phyloP scores from a whole-genome alignment of 2,888 invertebrate genomes.

The Brassicogethes aeneus region DNA sequence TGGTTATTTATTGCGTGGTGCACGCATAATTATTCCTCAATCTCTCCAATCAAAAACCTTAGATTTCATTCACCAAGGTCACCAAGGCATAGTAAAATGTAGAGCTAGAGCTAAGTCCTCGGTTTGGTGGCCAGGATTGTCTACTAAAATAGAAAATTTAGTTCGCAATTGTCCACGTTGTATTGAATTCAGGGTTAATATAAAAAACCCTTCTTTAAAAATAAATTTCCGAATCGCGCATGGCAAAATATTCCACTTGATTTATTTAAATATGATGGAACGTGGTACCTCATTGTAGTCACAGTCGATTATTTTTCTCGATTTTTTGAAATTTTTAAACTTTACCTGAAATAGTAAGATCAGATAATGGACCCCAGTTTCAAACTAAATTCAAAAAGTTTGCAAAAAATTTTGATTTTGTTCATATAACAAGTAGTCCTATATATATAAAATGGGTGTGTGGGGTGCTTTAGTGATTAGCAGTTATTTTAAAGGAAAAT shows the following conservation, averaged over 20 bases:
- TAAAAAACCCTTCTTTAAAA: background rate
- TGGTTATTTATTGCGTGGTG: background rate
- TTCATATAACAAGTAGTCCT: constrained; percentile 5
- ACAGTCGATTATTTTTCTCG: too few relatives aligned
- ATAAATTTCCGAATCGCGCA: background rate
- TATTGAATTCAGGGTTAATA: background rate
- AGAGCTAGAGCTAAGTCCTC: background rate
- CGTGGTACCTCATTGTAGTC: too few relatives aligned
- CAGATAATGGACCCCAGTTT: background rate
- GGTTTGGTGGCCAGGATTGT: background rate
- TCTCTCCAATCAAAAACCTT: constrained; percentile 1
- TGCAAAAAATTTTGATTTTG: constrained; percentile 3
- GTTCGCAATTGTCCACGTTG: too few relatives aligned
- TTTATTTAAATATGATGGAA: too few relatives aligned
- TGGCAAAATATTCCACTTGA: background rate
- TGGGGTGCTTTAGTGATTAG: too few relatives aligned
- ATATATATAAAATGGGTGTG: too few relatives aligned
- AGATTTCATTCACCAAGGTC: constrained; percentile 4
- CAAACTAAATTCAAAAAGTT: background rate
- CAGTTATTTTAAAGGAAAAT: too few relatives aligned
- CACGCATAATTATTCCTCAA: constrained; percentile 5
- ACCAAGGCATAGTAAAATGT: constrained; percentile 5
- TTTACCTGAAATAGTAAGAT: background rate
- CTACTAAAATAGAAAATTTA: background rate
- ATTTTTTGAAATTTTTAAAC: background rate